A percentile compares a stretch with the other conserved stretches of the same genome.
phyloP scores from a whole-genome alignment of 2,797 vertebrate species.

The Eremophila alpestris region DNA sequence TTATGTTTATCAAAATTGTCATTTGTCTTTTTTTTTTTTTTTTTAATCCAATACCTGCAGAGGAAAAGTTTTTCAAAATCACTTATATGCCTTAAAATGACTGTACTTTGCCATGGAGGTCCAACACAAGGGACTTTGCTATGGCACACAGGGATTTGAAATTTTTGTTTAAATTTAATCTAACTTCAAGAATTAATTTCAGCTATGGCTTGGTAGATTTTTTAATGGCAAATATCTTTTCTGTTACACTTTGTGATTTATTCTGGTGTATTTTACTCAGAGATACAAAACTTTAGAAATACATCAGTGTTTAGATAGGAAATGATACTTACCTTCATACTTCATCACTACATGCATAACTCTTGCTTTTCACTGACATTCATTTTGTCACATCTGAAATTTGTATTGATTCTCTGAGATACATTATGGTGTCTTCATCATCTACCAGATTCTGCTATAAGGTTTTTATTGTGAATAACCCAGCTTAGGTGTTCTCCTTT shows the following conservation, averaged over 20 bases:
- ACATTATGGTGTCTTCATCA: not conserved
- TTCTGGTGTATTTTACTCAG: not conserved
- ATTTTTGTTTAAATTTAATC: not conserved
- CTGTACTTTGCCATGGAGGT: not conserved
- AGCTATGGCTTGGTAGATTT: not conserved
- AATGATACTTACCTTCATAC: conserved; percentile 18
- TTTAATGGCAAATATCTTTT: not conserved
- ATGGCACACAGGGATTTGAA: not conserved
- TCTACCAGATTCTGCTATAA: not conserved
- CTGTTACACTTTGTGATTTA: not conserved
- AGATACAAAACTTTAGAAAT: not conserved
- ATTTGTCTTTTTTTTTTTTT: not conserved
- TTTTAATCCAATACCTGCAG: not conserved
- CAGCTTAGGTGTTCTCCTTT: not conserved
- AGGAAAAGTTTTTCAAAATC: not conserved
- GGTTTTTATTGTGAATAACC: not conserved
- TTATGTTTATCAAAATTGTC: not conserved
- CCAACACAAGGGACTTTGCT: not conserved
- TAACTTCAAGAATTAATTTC: not conserved
- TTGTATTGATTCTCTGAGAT: not conserved
- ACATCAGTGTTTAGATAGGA: not conserved
- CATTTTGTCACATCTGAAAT: conserved; percentile 11
- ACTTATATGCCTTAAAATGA: not conserved
- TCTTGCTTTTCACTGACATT: not conserved
- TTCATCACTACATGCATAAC: not conserved